Base-by-base conservation (phyloP, 2,113 vertebrate genomes). In the Neolamprologus fasciatus region DNA sequence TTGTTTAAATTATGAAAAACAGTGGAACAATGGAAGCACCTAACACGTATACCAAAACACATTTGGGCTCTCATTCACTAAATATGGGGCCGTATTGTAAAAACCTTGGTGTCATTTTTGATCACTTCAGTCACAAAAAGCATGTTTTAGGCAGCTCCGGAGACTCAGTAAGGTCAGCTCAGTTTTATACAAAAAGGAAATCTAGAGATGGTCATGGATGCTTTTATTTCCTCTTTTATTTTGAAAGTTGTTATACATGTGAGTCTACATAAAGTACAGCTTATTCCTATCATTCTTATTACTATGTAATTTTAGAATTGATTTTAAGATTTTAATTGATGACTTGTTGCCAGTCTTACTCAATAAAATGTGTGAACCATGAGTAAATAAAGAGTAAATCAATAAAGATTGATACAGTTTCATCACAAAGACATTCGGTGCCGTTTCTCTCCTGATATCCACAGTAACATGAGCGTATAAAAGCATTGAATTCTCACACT, bases 111-210 rank as follows among this genome's bases (percentile, higher is more conserved):
- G 40, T 47, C 8, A 7, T 26, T 73, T 45, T 17, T 47, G 21
- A 47, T 47, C 63, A 68, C 63, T 68, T 40, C 63, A 47, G 23
- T 26, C 40, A 47, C 40, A 73, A 17, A 26, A 47, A 73, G 21
- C 21, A 7, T 11, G 28, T 61, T 33, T 61, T 10, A 7, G 58
- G 58, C 0, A 19, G 28, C 16, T 61, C 0, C 0, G 9, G 28
- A 61, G 58, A 61, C 28, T 61, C 58, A 0, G 28, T 21, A 45
- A 73, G 37, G 13, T 42, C n/a, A 42, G 3, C 35, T 71, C 35
- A 71, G n/a, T 26, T 45, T 45, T 73, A 73, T 73, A 42, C 66
- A 73, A 73, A 73, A 73, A 45, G 8, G 9, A 45, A 26, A 16
- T 71, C 1, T 71, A 14, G 66, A 71, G 37, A 42, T 16, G 8